phyloP scores from a whole-genome alignment of 2,113 vertebrate species.

The Pseudorasbora parva region DNA sequence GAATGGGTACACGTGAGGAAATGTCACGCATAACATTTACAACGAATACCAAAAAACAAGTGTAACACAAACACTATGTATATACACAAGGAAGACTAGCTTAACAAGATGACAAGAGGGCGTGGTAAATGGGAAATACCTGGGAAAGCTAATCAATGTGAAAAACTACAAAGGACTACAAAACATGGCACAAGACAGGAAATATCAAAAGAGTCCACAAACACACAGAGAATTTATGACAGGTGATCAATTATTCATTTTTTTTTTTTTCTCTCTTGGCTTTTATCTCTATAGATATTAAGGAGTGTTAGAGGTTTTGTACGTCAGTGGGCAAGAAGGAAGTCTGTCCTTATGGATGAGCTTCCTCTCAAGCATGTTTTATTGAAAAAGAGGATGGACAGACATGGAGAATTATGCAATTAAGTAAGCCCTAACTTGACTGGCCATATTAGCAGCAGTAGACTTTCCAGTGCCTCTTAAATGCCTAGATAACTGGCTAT shows the following conservation, averaged over 20 bases:
- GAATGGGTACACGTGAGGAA: no score
- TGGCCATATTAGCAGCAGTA: conserved; percentile 61
- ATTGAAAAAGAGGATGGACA: conserved; percentile 42
- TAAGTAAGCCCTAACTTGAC: conserved; percentile 57
- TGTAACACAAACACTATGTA: no score
- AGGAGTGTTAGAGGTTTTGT: neutral
- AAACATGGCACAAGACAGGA: no score
- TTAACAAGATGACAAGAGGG: no score
- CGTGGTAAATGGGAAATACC: no score
- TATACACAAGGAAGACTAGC: no score
- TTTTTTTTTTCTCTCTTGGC: conserved; percentile 28
- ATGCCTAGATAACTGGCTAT: conserved; percentile 58
- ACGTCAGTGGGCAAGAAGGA: conserved; percentile 11
- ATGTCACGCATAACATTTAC: no score
- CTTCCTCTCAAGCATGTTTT: conserved; percentile 29
- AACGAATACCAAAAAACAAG: no score
- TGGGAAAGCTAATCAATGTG: no score
- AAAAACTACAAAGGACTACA: no score
- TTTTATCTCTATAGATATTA: conserved; percentile 40
- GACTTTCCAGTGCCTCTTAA: conserved; percentile 56
- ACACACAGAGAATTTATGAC: no score
- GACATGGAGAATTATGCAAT: conserved; percentile 57
- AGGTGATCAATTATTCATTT: conserved; percentile 51
- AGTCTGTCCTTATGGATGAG: conserved; percentile 1
- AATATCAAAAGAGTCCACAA: no score